These are phyloP conservation scores for Botrylloides violaceus DNA, from an alignment of 23 tunicate genomes.

Conservation along the genomic window DNA sequence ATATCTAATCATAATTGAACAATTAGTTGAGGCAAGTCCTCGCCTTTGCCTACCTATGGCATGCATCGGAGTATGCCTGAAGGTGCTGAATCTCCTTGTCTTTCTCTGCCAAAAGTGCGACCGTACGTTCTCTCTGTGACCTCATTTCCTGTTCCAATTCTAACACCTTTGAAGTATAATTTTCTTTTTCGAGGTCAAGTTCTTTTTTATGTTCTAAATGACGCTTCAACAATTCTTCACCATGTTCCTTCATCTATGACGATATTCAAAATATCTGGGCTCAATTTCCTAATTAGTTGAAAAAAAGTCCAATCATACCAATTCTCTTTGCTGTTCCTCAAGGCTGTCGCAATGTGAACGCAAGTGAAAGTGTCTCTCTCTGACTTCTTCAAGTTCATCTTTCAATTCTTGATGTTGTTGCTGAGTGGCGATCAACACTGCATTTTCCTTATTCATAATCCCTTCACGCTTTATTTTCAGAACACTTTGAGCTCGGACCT, in stretches of 20 bases:
- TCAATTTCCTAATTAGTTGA: neutral
- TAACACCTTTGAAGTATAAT: conserved; percentile 12
- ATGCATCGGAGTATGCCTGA: conserved; percentile 21
- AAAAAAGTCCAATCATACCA: conserved; percentile 30
- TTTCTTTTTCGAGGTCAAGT: conserved; percentile 36
- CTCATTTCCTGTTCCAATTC: conserved; percentile 66
- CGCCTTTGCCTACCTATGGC: conserved; percentile 22
- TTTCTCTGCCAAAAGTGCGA: conserved; percentile 68
- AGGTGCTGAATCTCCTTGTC: conserved; percentile 80
- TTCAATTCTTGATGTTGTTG: conserved; percentile 37
- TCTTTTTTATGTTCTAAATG: conserved; percentile 25
- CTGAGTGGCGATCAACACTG: neutral
- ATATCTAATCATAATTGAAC: neutral
- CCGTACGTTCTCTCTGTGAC: conserved; percentile 80
- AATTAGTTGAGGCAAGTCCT: no score
- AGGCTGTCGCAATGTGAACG: conserved; percentile 54
- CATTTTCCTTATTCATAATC: neutral
- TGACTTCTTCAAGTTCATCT: conserved; percentile 55
- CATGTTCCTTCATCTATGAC: conserved; percentile 30
- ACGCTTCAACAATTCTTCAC: conserved; percentile 33
- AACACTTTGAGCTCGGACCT: conserved; percentile 72
- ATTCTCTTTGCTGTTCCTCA: conserved; percentile 33
- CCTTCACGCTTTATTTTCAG: conserved; percentile 34
- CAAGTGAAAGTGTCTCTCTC: conserved; percentile 67
- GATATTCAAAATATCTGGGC: no score